Conservation (phyloP, 2,797 vertebrate genomes). For the Rousettus madagascariensis region DNA sequence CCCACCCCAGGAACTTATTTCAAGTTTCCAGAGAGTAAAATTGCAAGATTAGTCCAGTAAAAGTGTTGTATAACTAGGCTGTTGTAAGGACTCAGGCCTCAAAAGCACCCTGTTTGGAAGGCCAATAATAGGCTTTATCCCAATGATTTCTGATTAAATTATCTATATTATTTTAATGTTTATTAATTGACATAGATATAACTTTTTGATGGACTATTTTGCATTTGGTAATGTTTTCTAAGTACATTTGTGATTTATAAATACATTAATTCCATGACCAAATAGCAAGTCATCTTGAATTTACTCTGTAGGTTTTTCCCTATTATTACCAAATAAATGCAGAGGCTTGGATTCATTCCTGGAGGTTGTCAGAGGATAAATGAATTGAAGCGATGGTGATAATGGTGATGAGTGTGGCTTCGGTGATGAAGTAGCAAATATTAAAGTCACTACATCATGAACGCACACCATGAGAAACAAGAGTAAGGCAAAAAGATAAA, state of each 20-base stretch:
- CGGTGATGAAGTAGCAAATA: neutral
- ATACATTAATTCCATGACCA: neutral
- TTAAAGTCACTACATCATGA: neutral
- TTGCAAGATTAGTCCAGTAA: neutral
- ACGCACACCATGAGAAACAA: neutral
- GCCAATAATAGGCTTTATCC: neutral
- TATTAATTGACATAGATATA: constrained; percentile 23
- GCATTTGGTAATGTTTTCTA: constrained; percentile 4
- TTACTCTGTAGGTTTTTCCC: neutral
- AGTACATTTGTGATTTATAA: constrained; percentile 13
- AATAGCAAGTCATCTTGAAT: neutral
- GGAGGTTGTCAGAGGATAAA: neutral
- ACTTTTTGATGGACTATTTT: neutral
- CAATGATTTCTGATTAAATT: constrained; percentile 13
- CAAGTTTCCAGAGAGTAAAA: neutral
- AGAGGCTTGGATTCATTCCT: neutral
- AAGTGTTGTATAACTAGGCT: neutral
- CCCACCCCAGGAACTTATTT: neutral
- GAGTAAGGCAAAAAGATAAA: neutral
- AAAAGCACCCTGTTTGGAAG: neutral
- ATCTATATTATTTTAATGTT: neutral
- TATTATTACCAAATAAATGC: neutral
- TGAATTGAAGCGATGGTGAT: neutral
- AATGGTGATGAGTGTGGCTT: neutral
- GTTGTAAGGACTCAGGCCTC: neutral